These are phyloP conservation scores for Macrophya alboannulata DNA, from an alignment of 2,888 invertebrate genomes.

Conservation along the genomic window DNA sequence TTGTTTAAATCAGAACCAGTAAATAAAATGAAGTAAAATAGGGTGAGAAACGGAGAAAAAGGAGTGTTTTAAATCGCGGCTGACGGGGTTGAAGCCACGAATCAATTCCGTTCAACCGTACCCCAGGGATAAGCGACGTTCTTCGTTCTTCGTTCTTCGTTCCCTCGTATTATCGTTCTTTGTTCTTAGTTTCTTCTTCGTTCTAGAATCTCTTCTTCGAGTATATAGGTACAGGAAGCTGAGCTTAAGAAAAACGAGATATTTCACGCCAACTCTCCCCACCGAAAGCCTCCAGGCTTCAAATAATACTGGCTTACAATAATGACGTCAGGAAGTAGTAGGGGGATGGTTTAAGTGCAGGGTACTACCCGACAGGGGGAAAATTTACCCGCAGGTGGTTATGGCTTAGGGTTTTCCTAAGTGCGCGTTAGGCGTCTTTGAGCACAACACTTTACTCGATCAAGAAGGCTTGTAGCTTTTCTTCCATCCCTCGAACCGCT, in stretches of 20 bases:
- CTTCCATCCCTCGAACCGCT: background rate
- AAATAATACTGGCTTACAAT: constrained; percentile 31
- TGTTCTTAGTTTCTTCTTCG: background rate
- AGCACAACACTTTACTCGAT: constrained; percentile 44
- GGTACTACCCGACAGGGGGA: background rate
- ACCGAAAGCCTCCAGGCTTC: background rate
- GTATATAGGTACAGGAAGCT: background rate
- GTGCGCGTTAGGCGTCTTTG: constrained; percentile 42
- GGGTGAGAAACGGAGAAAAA: background rate
- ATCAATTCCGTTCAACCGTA: constrained; percentile 39
- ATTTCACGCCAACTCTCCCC: background rate
- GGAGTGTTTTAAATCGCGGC: constrained; percentile 32
- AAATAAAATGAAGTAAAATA: constrained; percentile 17
- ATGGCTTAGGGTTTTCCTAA: constrained; percentile 19
- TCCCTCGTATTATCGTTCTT: too few relatives aligned
- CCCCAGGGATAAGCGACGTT: constrained; percentile 13
- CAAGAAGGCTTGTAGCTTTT: constrained; percentile 28
- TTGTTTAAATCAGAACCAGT: constrained; percentile 9
- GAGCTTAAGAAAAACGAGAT: constrained; percentile 2
- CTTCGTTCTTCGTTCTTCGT: background rate
- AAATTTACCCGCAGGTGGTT: constrained; percentile 25
- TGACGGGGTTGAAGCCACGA: constrained; percentile 27
- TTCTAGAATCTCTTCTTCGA: background rate
- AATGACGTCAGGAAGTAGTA: constrained; percentile 9
- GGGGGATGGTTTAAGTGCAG: constrained; percentile 30